These are phyloP conservation scores for Stenopsyche tienmushanensis DNA, from an alignment of 1,140 invertebrate species.

Conservation along the genomic window DNA sequence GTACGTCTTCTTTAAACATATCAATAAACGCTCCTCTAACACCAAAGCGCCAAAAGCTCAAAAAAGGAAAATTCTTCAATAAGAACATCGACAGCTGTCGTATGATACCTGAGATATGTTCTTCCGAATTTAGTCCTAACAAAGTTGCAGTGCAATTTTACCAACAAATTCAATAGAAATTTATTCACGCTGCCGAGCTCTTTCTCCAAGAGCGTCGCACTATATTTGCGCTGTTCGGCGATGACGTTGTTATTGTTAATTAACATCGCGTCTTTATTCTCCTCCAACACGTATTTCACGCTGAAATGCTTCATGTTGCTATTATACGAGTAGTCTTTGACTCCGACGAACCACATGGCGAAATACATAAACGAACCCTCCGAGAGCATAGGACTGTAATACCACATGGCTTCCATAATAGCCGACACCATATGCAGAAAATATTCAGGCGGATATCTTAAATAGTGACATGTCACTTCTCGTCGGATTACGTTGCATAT, in stretches of 20 bases:
- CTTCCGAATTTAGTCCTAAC: conserved; percentile 45
- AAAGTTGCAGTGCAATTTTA: conserved; percentile 32
- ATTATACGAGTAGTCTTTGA: conserved; percentile 49
- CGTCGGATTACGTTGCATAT: conserved; percentile 49
- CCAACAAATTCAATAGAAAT: conserved; percentile 6
- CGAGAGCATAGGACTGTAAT: conserved; percentile 47
- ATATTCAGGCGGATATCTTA: conserved; percentile 53
- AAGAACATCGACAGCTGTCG: conserved; percentile 44
- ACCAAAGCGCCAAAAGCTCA: conserved; percentile 50
- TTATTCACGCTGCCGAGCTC: conserved; percentile 25
- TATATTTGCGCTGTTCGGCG: background rate
- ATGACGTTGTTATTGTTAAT: background rate
- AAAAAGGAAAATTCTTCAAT: conserved; percentile 51
- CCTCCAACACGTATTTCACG: background rate
- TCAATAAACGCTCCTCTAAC: conserved; percentile 46
- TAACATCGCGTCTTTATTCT: background rate
- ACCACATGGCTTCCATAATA: conserved; percentile 54
- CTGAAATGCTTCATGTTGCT: background rate
- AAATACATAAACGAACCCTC: conserved; percentile 46
- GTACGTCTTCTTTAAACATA: conserved; percentile 46
- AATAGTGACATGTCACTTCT: conserved; percentile 48
- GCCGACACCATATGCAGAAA: conserved; percentile 53
- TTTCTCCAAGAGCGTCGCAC: background rate
- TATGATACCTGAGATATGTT: conserved; percentile 48
- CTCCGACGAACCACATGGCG: conserved; percentile 44